Base-by-base conservation (phyloP, 2,888 invertebrate genomes). In the Tholera decimalis region DNA sequence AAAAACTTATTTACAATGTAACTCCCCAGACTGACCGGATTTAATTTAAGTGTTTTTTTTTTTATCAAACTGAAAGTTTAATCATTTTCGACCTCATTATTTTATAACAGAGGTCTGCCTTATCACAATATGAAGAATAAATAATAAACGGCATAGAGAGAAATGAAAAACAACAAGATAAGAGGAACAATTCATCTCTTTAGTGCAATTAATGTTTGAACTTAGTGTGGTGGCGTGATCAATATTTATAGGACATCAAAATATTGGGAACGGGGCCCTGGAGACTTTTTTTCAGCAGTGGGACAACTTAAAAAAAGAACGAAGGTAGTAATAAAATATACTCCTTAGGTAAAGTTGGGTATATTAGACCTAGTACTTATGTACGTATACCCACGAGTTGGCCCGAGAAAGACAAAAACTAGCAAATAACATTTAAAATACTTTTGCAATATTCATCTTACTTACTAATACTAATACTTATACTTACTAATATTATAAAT, bases 131-230 rank as follows among this genome's bases (percentile, higher is more conserved):
- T n/a, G 41, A 22, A 77, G 43, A 59, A 43, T 56, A 73, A 73
- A 60, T 66, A 74, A 73, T 46, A 50, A 64, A 47, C 53, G 44
- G n/a, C 9, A 30, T 20, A 59, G 41, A 57, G 46, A 49, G 57
- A 67, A 75, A 78, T 54, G 24, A 67, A 78, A 54, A 62, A 67
- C 47, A 77, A 39, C 44, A 54, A n/a, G 79, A 76, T 79, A 76
- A 79, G 37, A 28, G 13, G 0, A 35, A 69, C 47, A 62, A 51
- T 73, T 39, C 18, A 56, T 65, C 20, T 54, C 24, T 60, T 33
- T 64, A 37, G 39, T 56, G 51, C 22, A 33, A 26, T 44, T 44
- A 46, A 43, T 75, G 24, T 37, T 54, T 66, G 47, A 49, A 28
- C 9, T 53, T 37, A 22, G 43, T 49, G 28, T 35, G 26, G 18